Evolutionary conservation across 37 sponge, comb jelly and placozoan species (phyloP).

Genomic region (Lycopodina hypogea): DNA sequence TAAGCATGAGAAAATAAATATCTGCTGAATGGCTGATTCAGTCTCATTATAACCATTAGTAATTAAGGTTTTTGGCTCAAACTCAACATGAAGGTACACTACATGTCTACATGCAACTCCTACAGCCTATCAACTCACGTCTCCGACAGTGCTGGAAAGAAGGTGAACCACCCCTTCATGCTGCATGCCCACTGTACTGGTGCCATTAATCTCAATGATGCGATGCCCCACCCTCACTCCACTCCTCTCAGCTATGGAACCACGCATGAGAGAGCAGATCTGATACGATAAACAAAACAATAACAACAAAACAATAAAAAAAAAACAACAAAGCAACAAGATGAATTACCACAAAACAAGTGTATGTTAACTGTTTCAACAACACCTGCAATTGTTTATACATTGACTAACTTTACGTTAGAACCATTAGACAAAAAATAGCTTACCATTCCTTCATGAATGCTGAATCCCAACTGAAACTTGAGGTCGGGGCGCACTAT

Average conservation of each 20-base stretch:
- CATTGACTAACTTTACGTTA: too few relatives aligned
- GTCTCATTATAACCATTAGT: too few relatives aligned
- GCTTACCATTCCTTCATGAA: conserved; percentile 86
- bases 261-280: conserved; percentile 77
- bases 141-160: conserved; percentile 77
- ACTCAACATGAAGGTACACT: too few relatives aligned
- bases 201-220: conserved; percentile 94
- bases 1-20: too few relatives aligned
- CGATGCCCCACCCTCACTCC: conserved; percentile 93
- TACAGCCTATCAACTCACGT: conserved; percentile 50
- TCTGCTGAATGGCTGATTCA: too few relatives aligned
- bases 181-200: conserved; percentile 72
- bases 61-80: too few relatives aligned
- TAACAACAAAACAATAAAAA: too few relatives aligned
- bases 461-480: conserved; percentile 91
- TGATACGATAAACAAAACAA: not conserved
- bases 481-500: conserved; percentile 94
- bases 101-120: conserved; percentile 4
- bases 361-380: not conserved
- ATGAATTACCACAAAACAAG: not conserved
- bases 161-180: conserved; percentile 74
- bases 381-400: too few relatives aligned
- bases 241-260: conserved; percentile 94
- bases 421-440: too few relatives aligned
- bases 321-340: too few relatives aligned